Conservation (phyloP, 1,140 invertebrate species). For the Drosophila ercepeae region DNA sequence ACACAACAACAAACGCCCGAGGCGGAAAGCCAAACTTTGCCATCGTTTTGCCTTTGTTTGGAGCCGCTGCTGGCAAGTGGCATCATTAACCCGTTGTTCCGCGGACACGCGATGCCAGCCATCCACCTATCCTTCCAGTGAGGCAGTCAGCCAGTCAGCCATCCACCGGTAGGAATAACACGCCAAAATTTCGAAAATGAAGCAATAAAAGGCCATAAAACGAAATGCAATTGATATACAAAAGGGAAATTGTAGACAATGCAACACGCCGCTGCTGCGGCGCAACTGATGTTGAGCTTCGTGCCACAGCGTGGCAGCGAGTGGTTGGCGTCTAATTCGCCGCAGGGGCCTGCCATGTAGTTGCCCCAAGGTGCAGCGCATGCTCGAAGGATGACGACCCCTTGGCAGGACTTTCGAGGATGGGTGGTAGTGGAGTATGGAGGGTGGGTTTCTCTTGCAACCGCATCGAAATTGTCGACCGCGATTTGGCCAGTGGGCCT, state of each 20-base stretch:
- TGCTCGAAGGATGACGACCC: constrained; percentile 45
- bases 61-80: constrained; percentile 46
- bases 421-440: background rate
- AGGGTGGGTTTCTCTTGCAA: constrained; percentile 9
- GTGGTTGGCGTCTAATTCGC: too few relatives aligned
- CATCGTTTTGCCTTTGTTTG: constrained; percentile 34
- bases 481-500: constrained; percentile 39
- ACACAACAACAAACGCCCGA: constrained; percentile 46
- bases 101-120: constrained; percentile 49
- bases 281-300: constrained; percentile 1
- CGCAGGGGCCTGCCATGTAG: constrained; percentile 33
- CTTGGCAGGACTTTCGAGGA: background rate
- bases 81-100: constrained; percentile 49
- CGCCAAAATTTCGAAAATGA: constrained; percentile 47
- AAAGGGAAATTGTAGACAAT: constrained; percentile 69
- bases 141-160: too few relatives aligned
- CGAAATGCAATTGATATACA: constrained; percentile 78
- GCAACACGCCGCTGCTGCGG: constrained; percentile 20
- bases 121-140: too few relatives aligned
- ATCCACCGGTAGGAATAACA: background rate
- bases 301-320: constrained; percentile 20
- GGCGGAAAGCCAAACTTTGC: constrained; percentile 52
- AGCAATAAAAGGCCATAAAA: constrained; percentile 56
- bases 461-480: constrained; percentile 50
- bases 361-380: constrained; percentile 41